Evolutionary conservation across 2,113 vertebrate genomes (phyloP).

Genomic region (Nibea albiflora): DNA sequence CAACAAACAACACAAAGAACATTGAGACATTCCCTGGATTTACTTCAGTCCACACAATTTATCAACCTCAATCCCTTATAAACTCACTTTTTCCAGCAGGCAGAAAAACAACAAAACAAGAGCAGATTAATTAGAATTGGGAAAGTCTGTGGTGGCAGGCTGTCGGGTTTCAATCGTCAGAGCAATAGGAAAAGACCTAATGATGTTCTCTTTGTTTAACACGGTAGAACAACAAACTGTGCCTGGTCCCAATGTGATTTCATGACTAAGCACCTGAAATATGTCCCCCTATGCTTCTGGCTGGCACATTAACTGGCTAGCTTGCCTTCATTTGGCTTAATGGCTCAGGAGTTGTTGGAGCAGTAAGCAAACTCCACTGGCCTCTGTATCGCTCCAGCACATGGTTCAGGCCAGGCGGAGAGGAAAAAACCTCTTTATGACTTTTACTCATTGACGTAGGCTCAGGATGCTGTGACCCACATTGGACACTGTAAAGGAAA

Average conservation of each 20-base stretch:
- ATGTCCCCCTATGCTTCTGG: conserved; percentile 63
- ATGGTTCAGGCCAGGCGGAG: conserved; percentile 22
- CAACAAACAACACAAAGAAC: conserved; percentile 37
- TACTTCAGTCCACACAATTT: conserved; percentile 49
- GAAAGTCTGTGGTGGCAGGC: conserved; percentile 73
- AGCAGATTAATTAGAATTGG: conserved; percentile 77
- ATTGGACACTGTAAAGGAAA: conserved; percentile 42
- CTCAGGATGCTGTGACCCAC: conserved; percentile 34
- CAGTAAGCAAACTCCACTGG: conserved; percentile 39
- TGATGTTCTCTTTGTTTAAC: conserved; percentile 79
- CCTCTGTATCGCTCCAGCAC: conserved; percentile 21
- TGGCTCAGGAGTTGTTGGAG: conserved; percentile 51
- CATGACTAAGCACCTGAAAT: conserved; percentile 71
- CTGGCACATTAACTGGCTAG: conserved; percentile 54
- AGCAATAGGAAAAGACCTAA: conserved; percentile 70
- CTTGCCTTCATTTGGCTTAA: conserved; percentile 58
- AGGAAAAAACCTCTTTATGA: conserved; percentile 32
- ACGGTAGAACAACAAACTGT: conserved; percentile 74
- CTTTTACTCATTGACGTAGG: conserved; percentile 39
- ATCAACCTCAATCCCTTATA: conserved; percentile 58
- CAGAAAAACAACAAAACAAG: conserved; percentile 76
- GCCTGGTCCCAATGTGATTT: conserved; percentile 57
- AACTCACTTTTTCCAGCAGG: conserved; percentile 75
- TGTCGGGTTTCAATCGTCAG: conserved; percentile 73
- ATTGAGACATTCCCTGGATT: conserved; percentile 49